phyloP scores from a whole-genome alignment of 2,113 vertebrate species.

The Halcyon senegalensis region DNA sequence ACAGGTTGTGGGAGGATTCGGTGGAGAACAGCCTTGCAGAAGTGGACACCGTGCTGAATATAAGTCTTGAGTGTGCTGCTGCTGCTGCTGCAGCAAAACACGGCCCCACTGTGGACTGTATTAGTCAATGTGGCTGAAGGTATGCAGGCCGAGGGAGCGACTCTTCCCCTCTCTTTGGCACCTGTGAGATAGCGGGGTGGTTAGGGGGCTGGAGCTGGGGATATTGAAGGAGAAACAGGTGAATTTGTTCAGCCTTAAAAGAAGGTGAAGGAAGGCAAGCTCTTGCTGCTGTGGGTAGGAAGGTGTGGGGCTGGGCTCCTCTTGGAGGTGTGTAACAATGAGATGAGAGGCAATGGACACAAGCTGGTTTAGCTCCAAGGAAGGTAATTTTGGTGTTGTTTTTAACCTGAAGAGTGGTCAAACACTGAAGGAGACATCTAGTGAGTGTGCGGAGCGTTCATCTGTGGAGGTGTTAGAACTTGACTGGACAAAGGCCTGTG shows the following conservation, averaged over 20 bases:
- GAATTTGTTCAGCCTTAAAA: background rate
- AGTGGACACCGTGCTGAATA: background rate
- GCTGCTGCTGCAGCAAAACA: background rate
- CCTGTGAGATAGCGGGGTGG: background rate
- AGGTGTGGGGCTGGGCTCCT: background rate
- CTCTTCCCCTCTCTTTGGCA: background rate
- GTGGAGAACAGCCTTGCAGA: background rate
- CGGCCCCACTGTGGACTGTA: accelerated
- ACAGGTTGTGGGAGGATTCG: background rate
- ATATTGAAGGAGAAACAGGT: background rate
- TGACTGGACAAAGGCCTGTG: background rate
- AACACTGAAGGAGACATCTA: background rate
- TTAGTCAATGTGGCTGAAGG: background rate
- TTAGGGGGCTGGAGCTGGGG: background rate
- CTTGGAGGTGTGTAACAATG: background rate
- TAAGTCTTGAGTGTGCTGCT: background rate
- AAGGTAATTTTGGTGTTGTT: background rate
- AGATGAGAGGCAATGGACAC: background rate
- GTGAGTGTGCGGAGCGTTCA: background rate
- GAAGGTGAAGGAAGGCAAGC: background rate
- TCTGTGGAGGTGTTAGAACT: background rate
- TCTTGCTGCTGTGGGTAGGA: background rate
- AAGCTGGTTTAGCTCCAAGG: background rate
- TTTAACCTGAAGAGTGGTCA: background rate
- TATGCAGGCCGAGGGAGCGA: background rate